Conservation (phyloP, 1,140 invertebrate genomes). For the Cyphomyrmex costatus region DNA sequence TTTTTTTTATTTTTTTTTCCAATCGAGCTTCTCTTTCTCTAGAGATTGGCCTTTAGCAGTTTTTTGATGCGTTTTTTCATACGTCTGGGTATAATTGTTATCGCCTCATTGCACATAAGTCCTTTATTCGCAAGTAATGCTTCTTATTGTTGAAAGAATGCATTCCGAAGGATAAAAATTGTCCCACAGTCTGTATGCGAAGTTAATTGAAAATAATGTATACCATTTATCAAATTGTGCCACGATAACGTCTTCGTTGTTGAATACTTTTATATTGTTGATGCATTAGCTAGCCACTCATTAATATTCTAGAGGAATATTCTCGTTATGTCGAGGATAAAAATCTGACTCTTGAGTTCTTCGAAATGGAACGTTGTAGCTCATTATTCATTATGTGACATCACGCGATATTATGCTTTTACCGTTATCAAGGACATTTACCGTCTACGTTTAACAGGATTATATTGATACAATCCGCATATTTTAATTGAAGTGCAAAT, state of each 20-base stretch:
- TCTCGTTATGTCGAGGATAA: not conserved
- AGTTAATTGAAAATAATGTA: constrained; percentile 23
- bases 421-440: constrained; percentile 15
- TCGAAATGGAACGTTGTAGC: not conserved
- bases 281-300: not conserved
- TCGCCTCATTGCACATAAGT: constrained; percentile 58
- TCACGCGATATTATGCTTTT: constrained; percentile 13
- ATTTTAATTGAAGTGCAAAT: constrained; percentile 13
- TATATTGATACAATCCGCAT: not conserved
- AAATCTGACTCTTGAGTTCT: constrained; percentile 9
- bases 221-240: not conserved
- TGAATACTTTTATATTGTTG: constrained; percentile 5
- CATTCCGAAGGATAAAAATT: not conserved
- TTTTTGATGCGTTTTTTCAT: constrained; percentile 31
- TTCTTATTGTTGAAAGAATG: not conserved
- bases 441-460: not conserved
- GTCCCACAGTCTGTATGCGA: not conserved
- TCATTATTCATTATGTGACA: constrained; percentile 2
- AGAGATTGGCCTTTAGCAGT: not conserved
- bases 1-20: not conserved
- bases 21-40: constrained; percentile 18
- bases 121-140: constrained; percentile 3
- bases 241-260: not conserved
- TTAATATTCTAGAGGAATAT: constrained; percentile 35
- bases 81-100: constrained; percentile 32